Base-by-base conservation (phyloP, 2,888 invertebrate genomes). In the Ophraella communa region DNA sequence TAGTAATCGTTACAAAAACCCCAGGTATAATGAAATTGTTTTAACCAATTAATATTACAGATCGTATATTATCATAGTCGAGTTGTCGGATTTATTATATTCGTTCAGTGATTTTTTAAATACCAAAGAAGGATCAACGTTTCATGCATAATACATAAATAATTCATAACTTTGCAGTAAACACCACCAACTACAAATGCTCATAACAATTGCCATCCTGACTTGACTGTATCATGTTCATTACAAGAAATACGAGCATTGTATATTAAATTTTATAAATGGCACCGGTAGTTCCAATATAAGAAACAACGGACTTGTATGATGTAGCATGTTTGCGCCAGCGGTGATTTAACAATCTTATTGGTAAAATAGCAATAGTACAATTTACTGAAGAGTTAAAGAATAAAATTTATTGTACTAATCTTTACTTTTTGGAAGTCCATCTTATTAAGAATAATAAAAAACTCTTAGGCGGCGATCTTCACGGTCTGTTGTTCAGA, bases 221-320 rank as follows among this genome's bases (percentile, higher is more conserved):
- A 71, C 73, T 66, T 68, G 72, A 73, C 70, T 72, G 67, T 68
- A 66, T 66, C 63, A 69, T 69, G 69, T 66, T 69, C 64, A 70
- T 72, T 65, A 68, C 71, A 64, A 67, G 64, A 45, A 59, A 64
- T 44, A 70, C 71, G 67, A 66, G 63, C 54, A 60, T 67, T 70
- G 71, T 69, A 73, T 73, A 70, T 66, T 65, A 67, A 70, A 66
- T 62, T 66, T 57, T 62, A 68, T 66, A 57, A 64, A 69, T 63
- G 66, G 59, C 64, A 64, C 64, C 64, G 64, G 66, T 66, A 63
- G 61, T 61, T 66, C 51, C 45, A 62, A 59, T 59, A 53, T 55
- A 62, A 58, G 64, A 45, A 64, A 64, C 55, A 58, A 67, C 59
- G 59, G 59, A 52, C 59, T 60, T 51, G 20, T n/a, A 7, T 11